Base-by-base conservation (phyloP, 2,888 invertebrate genomes). In the Teleogryllus oceanicus region DNA sequence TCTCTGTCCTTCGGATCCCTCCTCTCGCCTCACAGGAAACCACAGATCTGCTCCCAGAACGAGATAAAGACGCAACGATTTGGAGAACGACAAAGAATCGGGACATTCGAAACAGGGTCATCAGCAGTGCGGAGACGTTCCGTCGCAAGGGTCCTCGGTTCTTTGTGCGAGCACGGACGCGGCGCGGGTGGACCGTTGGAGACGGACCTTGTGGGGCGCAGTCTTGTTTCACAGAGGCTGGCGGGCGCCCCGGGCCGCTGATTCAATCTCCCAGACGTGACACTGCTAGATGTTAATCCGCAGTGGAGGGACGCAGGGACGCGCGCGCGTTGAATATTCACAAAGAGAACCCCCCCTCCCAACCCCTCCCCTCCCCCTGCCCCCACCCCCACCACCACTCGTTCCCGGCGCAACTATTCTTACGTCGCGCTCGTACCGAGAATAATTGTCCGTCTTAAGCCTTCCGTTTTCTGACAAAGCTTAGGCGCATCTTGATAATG, bases 251-350 rank as follows among this genome's bases (percentile, higher is more conserved):
- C 16, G 16, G 13, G 13, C 62, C 16, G 16, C 62, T 62, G 62
- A 62, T 62, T 62, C 62, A 62, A 62, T 62, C 62, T 62, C 62
- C 13, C 62, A 62, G n/a, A 62, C 62, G 62, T 62, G 62, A 62
- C 62, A 62, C 16, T 62, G 62, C 62, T 13, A 13, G 62, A 62
- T 62, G 62, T 62, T 62, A 62, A 62, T 62, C 62, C 62, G 13
- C 37, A 37, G 37, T 8, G 37, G 37, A 37, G 37, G 37, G 37
- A n/a, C n/a, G 13, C 62, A 0, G 62, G n/a, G 62, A 62, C 62
- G 62, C 62, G 62, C 62, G 62, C 62, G 62, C 62, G 62, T 62
- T 62, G 62, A 62, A 62, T 62, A 62, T 62, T 62, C 62, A 62
- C 62, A 62, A 62, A 62, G 62, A 62, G n/a, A 62, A 62, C n/a